Conservation (phyloP, 2,113 vertebrate species). For the Mesoclemmys tuberculata region DNA sequence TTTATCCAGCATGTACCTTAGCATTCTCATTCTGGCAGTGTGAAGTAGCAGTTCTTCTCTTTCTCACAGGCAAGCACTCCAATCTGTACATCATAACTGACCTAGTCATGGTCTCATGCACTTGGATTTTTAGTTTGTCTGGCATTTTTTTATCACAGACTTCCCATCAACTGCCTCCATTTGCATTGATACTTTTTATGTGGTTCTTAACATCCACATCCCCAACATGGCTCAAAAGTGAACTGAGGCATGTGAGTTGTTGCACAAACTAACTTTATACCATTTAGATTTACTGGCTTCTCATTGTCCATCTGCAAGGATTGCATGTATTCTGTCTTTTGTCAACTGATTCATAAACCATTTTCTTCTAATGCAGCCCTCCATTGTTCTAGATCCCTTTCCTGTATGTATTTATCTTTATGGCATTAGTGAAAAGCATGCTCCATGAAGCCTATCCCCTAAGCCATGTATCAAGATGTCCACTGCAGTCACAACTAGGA, state of each 20-base stretch:
- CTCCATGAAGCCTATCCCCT: neutral
- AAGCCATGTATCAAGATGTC: neutral
- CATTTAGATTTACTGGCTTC: neutral
- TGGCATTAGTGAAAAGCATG: neutral
- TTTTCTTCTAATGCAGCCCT: neutral
- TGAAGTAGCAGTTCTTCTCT: neutral
- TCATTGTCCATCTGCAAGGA: neutral
- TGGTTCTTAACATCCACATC: neutral
- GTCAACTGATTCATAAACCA: neutral
- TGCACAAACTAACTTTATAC: neutral
- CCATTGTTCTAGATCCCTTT: neutral
- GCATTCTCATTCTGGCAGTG: neutral
- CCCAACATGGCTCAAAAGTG: neutral
- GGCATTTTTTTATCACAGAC: neutral
- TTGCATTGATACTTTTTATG: neutral
- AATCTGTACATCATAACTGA: neutral
- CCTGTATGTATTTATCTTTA: neutral
- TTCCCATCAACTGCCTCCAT: neutral
- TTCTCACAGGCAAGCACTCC: neutral
- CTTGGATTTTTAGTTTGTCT: no score
- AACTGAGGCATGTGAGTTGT: neutral
- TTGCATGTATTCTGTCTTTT: neutral
- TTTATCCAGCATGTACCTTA: neutral
- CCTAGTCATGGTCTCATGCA: neutral
- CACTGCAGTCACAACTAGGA: neutral